Evolutionary conservation across 1,140 invertebrate genomes (phyloP).

Genomic region (Sesamia nonagrioides): DNA sequence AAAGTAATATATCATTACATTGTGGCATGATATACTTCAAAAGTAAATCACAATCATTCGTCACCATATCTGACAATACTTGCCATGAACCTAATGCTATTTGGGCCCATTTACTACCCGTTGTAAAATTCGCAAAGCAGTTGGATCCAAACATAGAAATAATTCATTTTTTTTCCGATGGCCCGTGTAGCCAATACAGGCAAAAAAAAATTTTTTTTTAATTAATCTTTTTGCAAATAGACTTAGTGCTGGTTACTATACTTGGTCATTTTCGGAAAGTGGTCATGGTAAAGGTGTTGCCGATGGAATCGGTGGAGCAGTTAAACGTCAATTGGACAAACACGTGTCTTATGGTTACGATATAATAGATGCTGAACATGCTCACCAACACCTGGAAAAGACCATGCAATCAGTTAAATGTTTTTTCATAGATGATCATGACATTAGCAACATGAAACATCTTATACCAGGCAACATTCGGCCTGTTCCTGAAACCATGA

Average conservation of each 20-base stretch:
- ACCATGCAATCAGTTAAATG: conserved; percentile 13
- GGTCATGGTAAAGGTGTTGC: too few species aligned
- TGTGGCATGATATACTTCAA: conserved; percentile 44
- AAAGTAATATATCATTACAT: conserved; percentile 52
- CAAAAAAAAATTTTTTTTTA: conserved; percentile 48
- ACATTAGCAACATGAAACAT: conserved; percentile 25
- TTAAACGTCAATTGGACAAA: conserved; percentile 20
- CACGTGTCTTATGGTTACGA: not conserved
- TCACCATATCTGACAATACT: not conserved
- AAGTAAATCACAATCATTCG: conserved; percentile 41
- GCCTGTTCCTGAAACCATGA: conserved; percentile 37
- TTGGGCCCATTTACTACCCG: conserved; percentile 2
- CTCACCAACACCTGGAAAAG: not conserved
- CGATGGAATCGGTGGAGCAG: conserved; percentile 49
- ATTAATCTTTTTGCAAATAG: conserved; percentile 7
- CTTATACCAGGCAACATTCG: conserved; percentile 28
- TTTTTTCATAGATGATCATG: conserved; percentile 35
- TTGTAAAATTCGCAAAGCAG: not conserved
- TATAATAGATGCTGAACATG: not conserved
- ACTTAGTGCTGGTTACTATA: conserved; percentile 6
- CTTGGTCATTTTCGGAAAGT: conserved; percentile 53
- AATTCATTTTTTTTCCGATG: conserved; percentile 22
- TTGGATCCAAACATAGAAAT: not conserved
- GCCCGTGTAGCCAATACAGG: conserved; percentile 29
- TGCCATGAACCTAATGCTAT: conserved; percentile 7